Percentiles rank a stretch among this genome's conserved stretches.
phyloP scores from a whole-genome alignment of 2,113 vertebrate species.

The Tragelaphus scriptus region DNA sequence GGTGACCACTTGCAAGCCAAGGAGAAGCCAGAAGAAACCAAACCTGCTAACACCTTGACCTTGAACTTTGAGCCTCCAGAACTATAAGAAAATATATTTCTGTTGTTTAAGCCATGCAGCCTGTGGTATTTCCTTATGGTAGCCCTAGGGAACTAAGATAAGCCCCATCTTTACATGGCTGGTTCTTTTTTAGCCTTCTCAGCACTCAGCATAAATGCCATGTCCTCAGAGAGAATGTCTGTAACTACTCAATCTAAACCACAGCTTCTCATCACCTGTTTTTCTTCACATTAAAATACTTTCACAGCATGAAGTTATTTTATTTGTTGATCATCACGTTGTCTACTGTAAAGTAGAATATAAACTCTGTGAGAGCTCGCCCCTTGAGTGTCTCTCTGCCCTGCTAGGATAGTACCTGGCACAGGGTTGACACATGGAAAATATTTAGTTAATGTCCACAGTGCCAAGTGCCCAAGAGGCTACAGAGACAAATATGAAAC shows the following conservation, averaged over 20 bases:
- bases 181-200: background rate
- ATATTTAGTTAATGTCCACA: background rate
- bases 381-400: background rate
- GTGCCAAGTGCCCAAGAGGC: background rate
- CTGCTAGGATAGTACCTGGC: background rate
- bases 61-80: background rate
- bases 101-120: background rate
- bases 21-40: background rate
- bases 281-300: background rate
- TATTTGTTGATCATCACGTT: background rate
- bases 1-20: background rate
- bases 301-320: background rate
- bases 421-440: background rate
- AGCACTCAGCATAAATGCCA: background rate
- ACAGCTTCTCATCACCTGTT: background rate
- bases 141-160: background rate
- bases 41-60: background rate
- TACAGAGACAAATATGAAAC: background rate
- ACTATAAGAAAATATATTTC: background rate
- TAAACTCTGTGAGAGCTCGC: background rate
- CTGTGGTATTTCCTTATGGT: background rate
- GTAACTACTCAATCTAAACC: background rate
- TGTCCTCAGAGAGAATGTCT: background rate
- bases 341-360: background rate
- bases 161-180: background rate